These are phyloP conservation scores for Xestia rhomboidea DNA, from an alignment of 2,888 invertebrate species.

Conservation along the genomic window DNA sequence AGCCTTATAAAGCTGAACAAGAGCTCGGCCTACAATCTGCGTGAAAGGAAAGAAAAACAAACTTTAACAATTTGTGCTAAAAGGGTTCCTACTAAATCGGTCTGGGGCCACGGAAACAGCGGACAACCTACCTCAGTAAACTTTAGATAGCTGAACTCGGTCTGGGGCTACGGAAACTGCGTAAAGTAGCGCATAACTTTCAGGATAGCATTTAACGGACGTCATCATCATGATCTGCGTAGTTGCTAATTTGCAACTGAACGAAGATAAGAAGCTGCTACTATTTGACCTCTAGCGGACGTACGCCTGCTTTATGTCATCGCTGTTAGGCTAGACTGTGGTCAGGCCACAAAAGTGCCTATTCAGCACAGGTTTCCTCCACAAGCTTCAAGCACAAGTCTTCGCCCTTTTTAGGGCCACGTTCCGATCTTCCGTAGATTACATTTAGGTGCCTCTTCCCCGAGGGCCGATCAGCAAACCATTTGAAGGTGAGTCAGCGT, in stretches of 20 bases:
- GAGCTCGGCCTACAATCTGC: slow-evolving; percentile 19
- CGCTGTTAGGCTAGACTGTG: neutral
- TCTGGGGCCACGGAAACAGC: slow-evolving; percentile 19
- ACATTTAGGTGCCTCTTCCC: slow-evolving; percentile 15
- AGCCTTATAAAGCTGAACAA: slow-evolving; percentile 17
- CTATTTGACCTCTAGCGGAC: neutral
- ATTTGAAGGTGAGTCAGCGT: slow-evolving; percentile 34
- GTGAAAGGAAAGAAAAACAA: neutral
- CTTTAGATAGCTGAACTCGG: neutral
- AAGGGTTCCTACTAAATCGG: slow-evolving; percentile 38
- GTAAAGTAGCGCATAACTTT: neutral
- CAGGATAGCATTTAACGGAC: neutral
- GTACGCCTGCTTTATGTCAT: neutral
- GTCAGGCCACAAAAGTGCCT: neutral
- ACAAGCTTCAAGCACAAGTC: no score
- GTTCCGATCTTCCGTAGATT: neutral
- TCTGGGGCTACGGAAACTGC: neutral
- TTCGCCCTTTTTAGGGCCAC: neutral
- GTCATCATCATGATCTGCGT: neutral
- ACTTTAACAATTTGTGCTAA: slow-evolving; percentile 52
- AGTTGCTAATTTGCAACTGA: neutral
- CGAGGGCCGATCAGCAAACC: slow-evolving; percentile 29
- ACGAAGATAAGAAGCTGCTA: neutral
- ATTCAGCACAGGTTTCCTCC: neutral
- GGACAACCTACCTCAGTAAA: neutral